A percentile compares a stretch with the other conserved stretches of the same genome.
Evolutionary conservation across 2,797 vertebrate genomes (phyloP).

Genomic region (Eupleurogrammus muticus): DNA sequence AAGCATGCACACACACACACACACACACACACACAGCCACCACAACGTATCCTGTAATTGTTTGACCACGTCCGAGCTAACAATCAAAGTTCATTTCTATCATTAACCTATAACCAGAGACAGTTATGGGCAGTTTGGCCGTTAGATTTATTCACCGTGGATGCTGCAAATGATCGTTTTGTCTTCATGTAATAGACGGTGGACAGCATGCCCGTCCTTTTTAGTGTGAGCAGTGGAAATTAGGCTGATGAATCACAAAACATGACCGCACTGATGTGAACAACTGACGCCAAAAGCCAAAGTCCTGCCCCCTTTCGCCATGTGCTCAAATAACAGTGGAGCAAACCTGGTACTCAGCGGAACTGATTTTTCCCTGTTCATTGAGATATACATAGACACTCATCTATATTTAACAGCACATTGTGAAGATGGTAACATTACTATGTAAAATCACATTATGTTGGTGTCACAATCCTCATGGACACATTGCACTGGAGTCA

Average conservation of each 20-base stretch:
- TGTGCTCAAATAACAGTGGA: too few relatives aligned
- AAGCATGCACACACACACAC: neutral
- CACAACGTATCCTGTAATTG: slow-evolving; percentile 52
- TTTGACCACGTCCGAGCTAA: slow-evolving; percentile 26
- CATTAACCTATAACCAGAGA: neutral
- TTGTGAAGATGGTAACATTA: too few relatives aligned
- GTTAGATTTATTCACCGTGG: neutral
- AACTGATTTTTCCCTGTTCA: too few relatives aligned
- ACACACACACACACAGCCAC: neutral
- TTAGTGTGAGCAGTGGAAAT: neutral
- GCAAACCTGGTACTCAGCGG: too few relatives aligned
- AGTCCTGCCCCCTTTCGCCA: too few relatives aligned
- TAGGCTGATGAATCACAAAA: neutral
- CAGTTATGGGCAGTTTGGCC: neutral
- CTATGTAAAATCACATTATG: too few relatives aligned
- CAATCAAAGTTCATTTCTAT: slow-evolving; percentile 26
- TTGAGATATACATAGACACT: too few relatives aligned
- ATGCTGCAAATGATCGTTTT: neutral
- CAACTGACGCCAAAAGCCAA: too few relatives aligned
- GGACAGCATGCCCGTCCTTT: neutral
- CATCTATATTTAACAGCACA: too few relatives aligned
- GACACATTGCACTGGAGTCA: too few relatives aligned
- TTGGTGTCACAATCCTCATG: too few relatives aligned
- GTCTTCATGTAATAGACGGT: neutral
- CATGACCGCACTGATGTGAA: neutral